These are phyloP conservation scores for Atrina japonica DNA, from an alignment of 2,888 invertebrate genomes.

Conservation along the genomic window DNA sequence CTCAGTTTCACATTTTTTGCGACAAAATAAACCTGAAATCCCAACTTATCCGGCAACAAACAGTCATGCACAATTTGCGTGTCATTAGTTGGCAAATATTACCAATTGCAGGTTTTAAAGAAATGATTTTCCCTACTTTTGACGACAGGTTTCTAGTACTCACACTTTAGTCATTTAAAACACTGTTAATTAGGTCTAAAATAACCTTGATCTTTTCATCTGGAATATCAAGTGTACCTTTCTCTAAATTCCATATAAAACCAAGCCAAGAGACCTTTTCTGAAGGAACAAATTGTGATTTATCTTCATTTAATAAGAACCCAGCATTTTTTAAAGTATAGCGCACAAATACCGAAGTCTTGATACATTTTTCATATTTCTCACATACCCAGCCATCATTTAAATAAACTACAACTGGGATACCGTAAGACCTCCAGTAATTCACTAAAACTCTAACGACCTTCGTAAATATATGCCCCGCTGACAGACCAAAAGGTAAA, in stretches of 20 bases:
- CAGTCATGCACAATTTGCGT: not conserved
- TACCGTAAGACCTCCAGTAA: not conserved
- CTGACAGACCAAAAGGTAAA: slow-evolving; percentile 18
- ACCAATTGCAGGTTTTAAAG: slow-evolving; percentile 24
- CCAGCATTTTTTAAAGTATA: slow-evolving; percentile 15
- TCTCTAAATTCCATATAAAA: slow-evolving; percentile 21
- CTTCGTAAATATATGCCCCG: slow-evolving; percentile 14
- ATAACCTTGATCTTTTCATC: not conserved
- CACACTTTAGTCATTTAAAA: not conserved
- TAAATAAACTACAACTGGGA: slow-evolving; percentile 7
- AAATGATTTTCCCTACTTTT: slow-evolving; percentile 18
- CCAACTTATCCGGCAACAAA: slow-evolving; percentile 6
- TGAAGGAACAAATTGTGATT: slow-evolving; percentile 19
- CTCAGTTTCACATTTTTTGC: not conserved
- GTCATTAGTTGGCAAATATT: slow-evolving; percentile 32
- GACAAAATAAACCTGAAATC: not conserved
- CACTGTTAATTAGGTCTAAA: not conserved
- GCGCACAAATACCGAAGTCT: not conserved
- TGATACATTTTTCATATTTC: slow-evolving; percentile 3
- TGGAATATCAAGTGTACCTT: slow-evolving; percentile 9
- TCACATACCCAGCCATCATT: slow-evolving; percentile 9
- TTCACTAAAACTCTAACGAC: no score
- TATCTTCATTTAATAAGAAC: slow-evolving; percentile 18
- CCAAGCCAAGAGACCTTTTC: slow-evolving; percentile 4
- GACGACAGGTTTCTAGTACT: not conserved